phyloP scores from a whole-genome alignment of 2,888 invertebrate species.

The Xanthostigma xanthostigma region DNA sequence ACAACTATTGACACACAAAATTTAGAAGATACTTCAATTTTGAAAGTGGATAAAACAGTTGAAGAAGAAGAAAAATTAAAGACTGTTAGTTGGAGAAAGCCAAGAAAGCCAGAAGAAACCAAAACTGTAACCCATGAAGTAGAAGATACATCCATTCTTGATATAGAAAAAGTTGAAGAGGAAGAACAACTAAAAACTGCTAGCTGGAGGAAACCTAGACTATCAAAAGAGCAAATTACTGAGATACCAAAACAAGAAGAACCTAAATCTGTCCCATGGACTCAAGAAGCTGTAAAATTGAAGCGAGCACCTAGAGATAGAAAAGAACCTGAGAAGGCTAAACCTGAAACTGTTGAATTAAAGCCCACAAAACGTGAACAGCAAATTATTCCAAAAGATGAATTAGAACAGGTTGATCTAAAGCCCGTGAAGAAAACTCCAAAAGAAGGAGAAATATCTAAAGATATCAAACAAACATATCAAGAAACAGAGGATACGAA shows the following conservation, averaged over 20 bases:
- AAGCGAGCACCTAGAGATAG: constrained; percentile 29
- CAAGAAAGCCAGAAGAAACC: constrained; percentile 15
- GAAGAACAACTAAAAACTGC: constrained; percentile 28
- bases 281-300: constrained; percentile 39
- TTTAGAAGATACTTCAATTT: constrained; percentile 18
- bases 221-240: constrained; percentile 24
- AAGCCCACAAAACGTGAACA: constrained; percentile 24
- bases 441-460: constrained; percentile 25
- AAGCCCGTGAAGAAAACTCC: constrained; percentile 15
- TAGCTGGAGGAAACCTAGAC: constrained; percentile 16
- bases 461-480: constrained; percentile 30
- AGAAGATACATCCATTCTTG: constrained; percentile 4
- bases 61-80: constrained; percentile 10
- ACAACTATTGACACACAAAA: not conserved
- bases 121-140: constrained; percentile 3
- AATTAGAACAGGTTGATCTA: constrained; percentile 8
- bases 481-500: constrained; percentile 33
- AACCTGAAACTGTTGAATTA: constrained; percentile 31
- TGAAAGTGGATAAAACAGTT: constrained; percentile 15
- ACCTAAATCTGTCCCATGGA: constrained; percentile 34
- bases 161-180: constrained; percentile 33
- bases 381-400: constrained; percentile 7
- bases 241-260: constrained; percentile 10
- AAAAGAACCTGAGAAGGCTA: constrained; percentile 34
- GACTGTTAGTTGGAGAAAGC: constrained; percentile 17